Evolutionary conservation across 2,797 vertebrate species (phyloP), one percentile per base, ranked within the genome.

Genomic region (Oryzias dopingdopingensis): DNA sequence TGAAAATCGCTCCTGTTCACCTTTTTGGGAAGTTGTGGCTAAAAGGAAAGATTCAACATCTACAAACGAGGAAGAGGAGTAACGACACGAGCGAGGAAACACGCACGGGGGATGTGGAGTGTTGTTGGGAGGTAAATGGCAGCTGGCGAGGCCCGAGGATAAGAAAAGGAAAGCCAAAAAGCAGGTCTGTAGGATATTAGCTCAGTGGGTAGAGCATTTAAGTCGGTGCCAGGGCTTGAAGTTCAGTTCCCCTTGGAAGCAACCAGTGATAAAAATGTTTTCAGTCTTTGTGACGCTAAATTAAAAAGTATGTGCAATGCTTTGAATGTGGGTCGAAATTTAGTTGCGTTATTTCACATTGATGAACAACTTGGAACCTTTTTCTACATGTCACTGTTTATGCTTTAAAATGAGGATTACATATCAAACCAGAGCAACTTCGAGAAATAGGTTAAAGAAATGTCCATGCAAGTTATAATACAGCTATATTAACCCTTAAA

Each of bases 1-100:
- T 94, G 94, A 94, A 94, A 94, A 93, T 92, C 93, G 94, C 93
- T 95, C 94, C 91, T 93, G 94, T 93, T 95, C 96, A 94, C 86
- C 94, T 95, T 93, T 52, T 87, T 79, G 65, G 56, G 79, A 87
- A 90, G 86, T 83, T 81, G 72, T 43, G 57, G 63, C 68, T 72
- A 54, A 53, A 53, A 62, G 56, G 51, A 10, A 22, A 45, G 44
- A 66, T 29, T 49, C 62, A 65, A 56, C 68, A 56, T 48, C 62
- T 52, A 53, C 57, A 57, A 71, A 66, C 57, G 70, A 70, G 70
- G 61, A 74, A 73, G 75, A 73, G 70, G 79, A 80, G 75, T 76
- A 65, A 59, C 61, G 48, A 64, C 62, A 67, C 67, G 72, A 74
- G 83, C 70, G 76, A 75, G 82, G 76, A 74, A 81, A 69, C 68